These are phyloP conservation scores for Plotosus lineatus DNA, from an alignment of 2,113 vertebrate genomes.

Conservation along the genomic window DNA sequence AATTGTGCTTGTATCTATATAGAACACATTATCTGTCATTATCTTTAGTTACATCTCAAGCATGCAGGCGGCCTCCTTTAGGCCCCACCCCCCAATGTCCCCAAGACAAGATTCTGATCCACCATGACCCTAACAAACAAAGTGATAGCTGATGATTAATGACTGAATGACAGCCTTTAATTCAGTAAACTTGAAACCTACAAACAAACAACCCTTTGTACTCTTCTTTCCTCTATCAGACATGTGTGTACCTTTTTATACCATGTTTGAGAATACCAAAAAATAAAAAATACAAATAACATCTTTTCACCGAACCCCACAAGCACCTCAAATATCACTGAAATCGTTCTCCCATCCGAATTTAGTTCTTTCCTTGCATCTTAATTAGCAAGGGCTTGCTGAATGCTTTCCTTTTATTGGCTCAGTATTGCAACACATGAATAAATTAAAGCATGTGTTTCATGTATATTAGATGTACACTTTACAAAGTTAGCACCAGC, in stretches of 20 bases:
- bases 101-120: background rate
- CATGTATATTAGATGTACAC: background rate
- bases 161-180: no score
- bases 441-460: background rate
- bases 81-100: background rate
- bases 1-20: background rate
- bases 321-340: slow-evolving; percentile 2
- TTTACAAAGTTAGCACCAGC: background rate
- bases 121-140: background rate
- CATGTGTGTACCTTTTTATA: background rate
- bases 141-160: background rate
- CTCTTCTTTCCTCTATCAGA: no score
- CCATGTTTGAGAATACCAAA: background rate
- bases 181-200: background rate
- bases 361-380: background rate
- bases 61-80: background rate
- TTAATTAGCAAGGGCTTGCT: background rate
- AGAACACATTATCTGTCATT: background rate
- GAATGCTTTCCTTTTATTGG: slow-evolving; percentile 13
- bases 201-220: background rate
- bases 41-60: background rate
- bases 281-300: no score
- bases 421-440: slow-evolving; percentile 17
- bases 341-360: background rate
- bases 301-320: background rate